Conservation (phyloP, 2,797 vertebrate species). For the Pteropus rufus region DNA sequence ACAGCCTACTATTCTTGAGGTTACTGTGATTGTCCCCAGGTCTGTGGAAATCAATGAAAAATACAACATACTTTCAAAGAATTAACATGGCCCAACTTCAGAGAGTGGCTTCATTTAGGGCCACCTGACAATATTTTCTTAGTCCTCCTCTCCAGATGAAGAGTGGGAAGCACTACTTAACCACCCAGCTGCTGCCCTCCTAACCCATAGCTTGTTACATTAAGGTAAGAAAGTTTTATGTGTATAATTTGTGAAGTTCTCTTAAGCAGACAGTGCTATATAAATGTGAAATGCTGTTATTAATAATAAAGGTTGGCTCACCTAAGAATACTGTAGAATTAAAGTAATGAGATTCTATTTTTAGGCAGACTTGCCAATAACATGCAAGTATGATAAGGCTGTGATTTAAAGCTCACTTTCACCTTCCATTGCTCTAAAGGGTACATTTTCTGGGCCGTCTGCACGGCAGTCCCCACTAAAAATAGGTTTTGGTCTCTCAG, state of each 20-base stretch:
- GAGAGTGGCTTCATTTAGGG: constrained; percentile 24
- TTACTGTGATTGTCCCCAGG: background rate
- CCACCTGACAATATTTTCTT: background rate
- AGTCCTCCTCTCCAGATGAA: background rate
- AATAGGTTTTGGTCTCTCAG: constrained; percentile 32
- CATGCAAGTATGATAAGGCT: constrained; percentile 73
- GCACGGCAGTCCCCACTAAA: constrained; percentile 42
- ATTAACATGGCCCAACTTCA: constrained; percentile 28
- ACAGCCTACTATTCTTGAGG: background rate
- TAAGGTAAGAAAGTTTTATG: constrained; percentile 72
- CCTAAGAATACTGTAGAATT: constrained; percentile 78
- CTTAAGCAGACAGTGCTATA: constrained; percentile 74
- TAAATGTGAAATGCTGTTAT: constrained; percentile 77
- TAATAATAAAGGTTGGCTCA: constrained; percentile 77
- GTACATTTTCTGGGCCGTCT: constrained; percentile 62
- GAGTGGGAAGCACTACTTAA: background rate
- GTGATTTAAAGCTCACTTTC: constrained; percentile 74
- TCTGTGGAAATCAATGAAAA: constrained; percentile 36
- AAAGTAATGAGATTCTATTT: constrained; percentile 80
- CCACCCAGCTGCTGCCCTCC: constrained; percentile 36
- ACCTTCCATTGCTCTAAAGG: constrained; percentile 59
- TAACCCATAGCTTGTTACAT: constrained; percentile 62
- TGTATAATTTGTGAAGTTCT: constrained; percentile 78
- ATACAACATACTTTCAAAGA: constrained; percentile 10
- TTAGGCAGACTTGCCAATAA: constrained; percentile 78